phyloP scores from a whole-genome alignment of 2,113 vertebrate genomes.

The Tylochromis polylepis region DNA sequence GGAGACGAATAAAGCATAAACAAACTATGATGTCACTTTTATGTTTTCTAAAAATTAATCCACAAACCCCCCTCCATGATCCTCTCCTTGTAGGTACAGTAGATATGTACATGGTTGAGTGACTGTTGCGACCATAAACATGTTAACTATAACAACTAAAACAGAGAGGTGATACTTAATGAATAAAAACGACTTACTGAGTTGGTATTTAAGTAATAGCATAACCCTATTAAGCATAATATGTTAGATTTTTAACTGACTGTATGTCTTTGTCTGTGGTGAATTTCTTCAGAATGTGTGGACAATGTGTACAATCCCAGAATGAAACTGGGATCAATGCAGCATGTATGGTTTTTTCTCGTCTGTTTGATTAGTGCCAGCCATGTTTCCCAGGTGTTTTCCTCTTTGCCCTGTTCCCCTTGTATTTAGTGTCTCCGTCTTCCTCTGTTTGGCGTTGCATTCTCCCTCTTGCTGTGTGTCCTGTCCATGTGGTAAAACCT shows the following conservation, averaged over 20 bases:
- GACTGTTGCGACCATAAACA: not conserved
- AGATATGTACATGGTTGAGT: not conserved
- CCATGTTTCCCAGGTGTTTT: no score
- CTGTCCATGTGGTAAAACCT: no score
- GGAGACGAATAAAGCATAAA: no score
- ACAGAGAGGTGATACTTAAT: not conserved
- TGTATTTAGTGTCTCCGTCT: no score
- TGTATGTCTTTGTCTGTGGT: not conserved
- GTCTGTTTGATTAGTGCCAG: no score
- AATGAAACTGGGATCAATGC: not conserved
- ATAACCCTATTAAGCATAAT: no score
- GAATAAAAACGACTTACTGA: not conserved
- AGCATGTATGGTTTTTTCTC: not conserved
- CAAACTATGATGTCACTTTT: not conserved
- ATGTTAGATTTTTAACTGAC: not conserved
- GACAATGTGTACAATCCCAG: not conserved
- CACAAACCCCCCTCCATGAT: not conserved
- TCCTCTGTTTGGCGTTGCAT: no score
- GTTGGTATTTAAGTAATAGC: not conserved
- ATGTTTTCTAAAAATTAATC: not conserved
- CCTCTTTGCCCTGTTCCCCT: no score
- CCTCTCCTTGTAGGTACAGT: not conserved
- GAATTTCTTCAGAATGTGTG: not conserved
- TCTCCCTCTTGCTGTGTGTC: no score
- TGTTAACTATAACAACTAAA: not conserved